A percentile compares a stretch with the other conserved stretches of the same genome.
Evolutionary conservation across 1,140 invertebrate genomes (phyloP).

Genomic region (Drosophila bifasciata): DNA sequence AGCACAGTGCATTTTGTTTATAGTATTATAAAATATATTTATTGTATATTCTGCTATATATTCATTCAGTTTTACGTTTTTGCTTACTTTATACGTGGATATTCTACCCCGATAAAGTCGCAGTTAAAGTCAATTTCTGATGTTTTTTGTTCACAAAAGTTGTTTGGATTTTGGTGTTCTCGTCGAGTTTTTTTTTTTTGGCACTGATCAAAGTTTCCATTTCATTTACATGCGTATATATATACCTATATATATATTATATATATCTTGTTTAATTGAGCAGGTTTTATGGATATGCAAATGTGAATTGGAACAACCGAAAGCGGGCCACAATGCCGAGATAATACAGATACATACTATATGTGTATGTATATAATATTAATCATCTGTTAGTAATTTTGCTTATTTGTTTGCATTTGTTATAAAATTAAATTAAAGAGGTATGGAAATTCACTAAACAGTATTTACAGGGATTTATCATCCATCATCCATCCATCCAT

Average conservation of each 20-base stretch:
- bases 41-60: slow-evolving; percentile 43
- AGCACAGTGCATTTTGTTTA: slow-evolving; percentile 23
- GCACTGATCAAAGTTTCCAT: slow-evolving; percentile 35
- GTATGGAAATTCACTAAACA: slow-evolving; percentile 77
- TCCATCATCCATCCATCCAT: slow-evolving; percentile 50
- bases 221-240: slow-evolving; percentile 12
- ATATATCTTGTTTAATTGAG: slow-evolving; percentile 52
- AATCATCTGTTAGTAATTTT: slow-evolving; percentile 33
- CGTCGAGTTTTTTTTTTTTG: slow-evolving; percentile 46
- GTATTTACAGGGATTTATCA: slow-evolving; percentile 73
- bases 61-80: slow-evolving; percentile 50
- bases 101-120: slow-evolving; percentile 5
- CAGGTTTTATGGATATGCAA: slow-evolving; percentile 57
- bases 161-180: slow-evolving; percentile 40
- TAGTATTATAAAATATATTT: slow-evolving; percentile 55
- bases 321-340: slow-evolving; percentile 25
- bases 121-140: slow-evolving; percentile 33
- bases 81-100: slow-evolving; percentile 38
- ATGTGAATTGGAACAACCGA: slow-evolving; percentile 48
- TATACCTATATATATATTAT: slow-evolving; percentile 14
- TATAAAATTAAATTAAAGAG: slow-evolving; percentile 71
- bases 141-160: slow-evolving; percentile 37
- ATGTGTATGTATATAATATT: slow-evolving; percentile 23
- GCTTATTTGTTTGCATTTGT: slow-evolving; percentile 43
- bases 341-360: neutral